Conservation (phyloP, 2,113 vertebrate species). For the Eurystomus gularis region DNA sequence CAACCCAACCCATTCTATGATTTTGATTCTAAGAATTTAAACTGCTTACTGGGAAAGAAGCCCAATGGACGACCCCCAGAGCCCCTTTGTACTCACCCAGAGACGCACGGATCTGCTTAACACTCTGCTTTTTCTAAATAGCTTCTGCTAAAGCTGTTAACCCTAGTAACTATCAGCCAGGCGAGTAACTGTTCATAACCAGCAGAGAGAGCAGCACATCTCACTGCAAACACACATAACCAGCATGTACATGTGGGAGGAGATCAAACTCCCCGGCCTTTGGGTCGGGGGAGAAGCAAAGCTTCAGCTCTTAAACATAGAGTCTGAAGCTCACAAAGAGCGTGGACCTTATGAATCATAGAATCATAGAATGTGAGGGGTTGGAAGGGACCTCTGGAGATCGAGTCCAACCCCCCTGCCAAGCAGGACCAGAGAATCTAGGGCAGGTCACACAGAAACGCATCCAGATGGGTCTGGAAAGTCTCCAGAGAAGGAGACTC, state of each 20-base stretch:
- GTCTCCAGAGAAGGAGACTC: no score
- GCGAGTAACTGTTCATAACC: background rate
- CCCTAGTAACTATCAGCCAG: background rate
- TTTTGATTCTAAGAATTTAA: no score
- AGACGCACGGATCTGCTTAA: background rate
- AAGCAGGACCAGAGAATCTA: no score
- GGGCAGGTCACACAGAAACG: no score
- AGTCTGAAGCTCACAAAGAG: background rate
- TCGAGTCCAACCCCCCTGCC: no score
- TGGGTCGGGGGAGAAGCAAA: no score
- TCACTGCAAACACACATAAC: rapidly evolving
- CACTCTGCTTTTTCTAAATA: background rate
- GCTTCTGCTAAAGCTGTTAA: background rate
- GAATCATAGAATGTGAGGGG: no score
- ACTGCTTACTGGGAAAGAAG: background rate
- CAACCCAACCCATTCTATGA: no score
- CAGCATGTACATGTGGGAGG: background rate
- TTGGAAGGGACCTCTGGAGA: no score
- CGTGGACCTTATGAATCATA: rapidly evolving
- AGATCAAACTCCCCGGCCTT: background rate
- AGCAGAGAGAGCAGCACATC: background rate
- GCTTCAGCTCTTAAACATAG: rapidly evolving
- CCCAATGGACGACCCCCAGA: background rate
- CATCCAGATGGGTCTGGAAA: no score
- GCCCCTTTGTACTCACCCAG: background rate